Evolutionary conservation across 2,888 invertebrate genomes (phyloP), one percentile per base, ranked within the genome.

Genomic region (Sacculina carcini): DNA sequence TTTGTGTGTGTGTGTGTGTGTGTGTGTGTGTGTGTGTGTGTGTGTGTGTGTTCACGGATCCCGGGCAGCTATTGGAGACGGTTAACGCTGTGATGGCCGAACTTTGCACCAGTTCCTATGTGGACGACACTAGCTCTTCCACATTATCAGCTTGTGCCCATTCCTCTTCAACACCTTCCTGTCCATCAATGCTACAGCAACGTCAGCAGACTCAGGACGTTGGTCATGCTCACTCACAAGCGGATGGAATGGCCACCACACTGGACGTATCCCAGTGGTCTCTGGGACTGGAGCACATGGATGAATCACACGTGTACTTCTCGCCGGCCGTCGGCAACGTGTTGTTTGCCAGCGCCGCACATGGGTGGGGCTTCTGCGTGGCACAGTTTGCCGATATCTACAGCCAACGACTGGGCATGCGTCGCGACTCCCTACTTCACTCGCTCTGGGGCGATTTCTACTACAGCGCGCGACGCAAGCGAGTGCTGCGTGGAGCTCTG

Each of bases 391-490:
- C 85, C 1, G 72, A 71, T 59, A 70, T 85, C 36, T 84, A 78
- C 61, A 72, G 78, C 1, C 66, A 71, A 14, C 83, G 81, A 67
- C 67, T 83, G 52, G 79, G 79, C 44, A 74, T 85, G 24, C 77
- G 77, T 59, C 73, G 75, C 54, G 73, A 75, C 21, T 71, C 79
- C 19, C 66, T 96, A 19, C 71, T 73, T 52, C 76, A 77, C 65
- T 84, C 84, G 1, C 67, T 96, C 1, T 96, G 94, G 94, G 89
- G 94, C 48, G 90, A 96, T 67, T 90, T 73, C 66, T 96, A 81
- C 63, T 71, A 87, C 42, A 83, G 86, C 62, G 64, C 73, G 2
- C 90, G 89, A 67, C 75, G 77, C 3, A 89, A 86, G 66, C 71
- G 77, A 51, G 79, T 87, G 47, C 71, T 78, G 70, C 74, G 76